phyloP scores from a whole-genome alignment of 2,888 invertebrate species.

The Drosophila kanekoi region DNA sequence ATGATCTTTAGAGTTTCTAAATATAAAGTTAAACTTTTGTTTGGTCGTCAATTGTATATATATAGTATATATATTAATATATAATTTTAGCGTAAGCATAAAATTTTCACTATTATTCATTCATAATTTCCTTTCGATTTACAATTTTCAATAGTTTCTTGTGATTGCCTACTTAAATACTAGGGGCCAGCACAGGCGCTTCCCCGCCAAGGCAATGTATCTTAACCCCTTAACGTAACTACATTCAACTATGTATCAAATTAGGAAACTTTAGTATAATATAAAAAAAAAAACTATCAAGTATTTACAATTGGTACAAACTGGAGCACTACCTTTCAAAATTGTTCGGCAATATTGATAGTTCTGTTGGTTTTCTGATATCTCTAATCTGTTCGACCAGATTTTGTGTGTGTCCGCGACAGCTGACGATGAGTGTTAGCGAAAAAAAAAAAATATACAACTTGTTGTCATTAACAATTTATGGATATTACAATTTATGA shows the following conservation, averaged over 20 bases:
- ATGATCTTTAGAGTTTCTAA: slow-evolving; percentile 53
- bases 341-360: slow-evolving; percentile 40
- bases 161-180: slow-evolving; percentile 51
- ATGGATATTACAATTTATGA: slow-evolving; percentile 58
- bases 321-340: slow-evolving; percentile 49
- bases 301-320: slow-evolving; percentile 51
- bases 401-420: slow-evolving; percentile 42
- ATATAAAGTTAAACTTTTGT: slow-evolving; percentile 75
- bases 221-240: slow-evolving; percentile 21
- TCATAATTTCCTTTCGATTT: slow-evolving; percentile 28
- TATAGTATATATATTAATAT: slow-evolving; percentile 15
- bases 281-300: slow-evolving; percentile 14
- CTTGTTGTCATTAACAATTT: slow-evolving; percentile 56
- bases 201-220: slow-evolving; percentile 45
- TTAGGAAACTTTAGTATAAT: slow-evolving; percentile 17
- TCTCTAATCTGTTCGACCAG: slow-evolving; percentile 37
- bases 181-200: slow-evolving; percentile 26
- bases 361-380: slow-evolving; percentile 9
- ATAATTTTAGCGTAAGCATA: slow-evolving; percentile 58
- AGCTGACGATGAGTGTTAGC: slow-evolving; percentile 17
- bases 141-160: slow-evolving; percentile 31
- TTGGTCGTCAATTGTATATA: slow-evolving; percentile 75
- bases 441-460: slow-evolving; percentile 17
- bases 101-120: slow-evolving; percentile 43
- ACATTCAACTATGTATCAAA: slow-evolving; percentile 26